Percentiles rank a stretch among this genome's conserved stretches.
phyloP scores from a whole-genome alignment of 2,888 invertebrate genomes.

The Julus scanicus region DNA sequence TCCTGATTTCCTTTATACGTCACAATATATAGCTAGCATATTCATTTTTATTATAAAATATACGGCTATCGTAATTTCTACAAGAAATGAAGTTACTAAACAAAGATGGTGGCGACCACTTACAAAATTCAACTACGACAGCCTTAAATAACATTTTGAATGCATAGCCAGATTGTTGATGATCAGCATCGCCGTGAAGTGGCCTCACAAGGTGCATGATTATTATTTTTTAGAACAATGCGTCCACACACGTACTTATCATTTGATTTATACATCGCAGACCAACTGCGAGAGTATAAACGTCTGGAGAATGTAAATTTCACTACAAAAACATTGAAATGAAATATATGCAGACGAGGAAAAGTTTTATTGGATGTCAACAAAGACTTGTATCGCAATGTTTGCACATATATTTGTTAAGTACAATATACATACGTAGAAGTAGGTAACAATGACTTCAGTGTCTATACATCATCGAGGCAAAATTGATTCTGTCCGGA shows the following conservation, averaged over 20 bases:
- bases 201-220: conserved; percentile 26
- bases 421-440: neutral
- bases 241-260: conserved; percentile 33
- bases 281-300: neutral
- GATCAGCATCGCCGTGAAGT: neutral
- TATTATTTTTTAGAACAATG: conserved; percentile 25
- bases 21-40: too few relatives aligned
- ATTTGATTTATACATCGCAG: conserved; percentile 20
- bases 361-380: conserved; percentile 9
- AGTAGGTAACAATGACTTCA: neutral
- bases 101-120: too few relatives aligned
- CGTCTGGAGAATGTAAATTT: neutral
- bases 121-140: too few relatives aligned
- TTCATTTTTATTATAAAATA: neutral
- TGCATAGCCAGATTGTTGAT: neutral
- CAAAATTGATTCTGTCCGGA: neutral
- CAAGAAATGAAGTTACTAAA: too few relatives aligned
- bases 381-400: neutral
- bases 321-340: neutral
- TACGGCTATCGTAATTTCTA: too few relatives aligned
- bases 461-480: neutral
- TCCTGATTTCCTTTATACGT: neutral
- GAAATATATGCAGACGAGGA: neutral
- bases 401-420: neutral
- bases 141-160: too few relatives aligned